These are phyloP conservation scores for Bucorvus abyssinicus DNA, from an alignment of 2,797 vertebrate species.

Conservation along the genomic window DNA sequence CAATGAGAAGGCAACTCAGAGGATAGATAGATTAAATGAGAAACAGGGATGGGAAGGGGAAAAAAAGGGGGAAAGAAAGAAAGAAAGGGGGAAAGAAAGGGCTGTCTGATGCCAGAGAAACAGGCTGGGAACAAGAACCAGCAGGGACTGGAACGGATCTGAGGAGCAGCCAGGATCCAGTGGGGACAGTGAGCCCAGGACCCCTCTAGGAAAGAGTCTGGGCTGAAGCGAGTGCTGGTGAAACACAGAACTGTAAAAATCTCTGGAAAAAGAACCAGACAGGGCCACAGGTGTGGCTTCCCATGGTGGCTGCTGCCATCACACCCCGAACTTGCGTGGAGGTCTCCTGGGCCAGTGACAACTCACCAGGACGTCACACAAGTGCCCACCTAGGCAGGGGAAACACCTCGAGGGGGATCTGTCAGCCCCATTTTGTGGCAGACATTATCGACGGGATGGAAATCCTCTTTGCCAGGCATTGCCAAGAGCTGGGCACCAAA, in stretches of 20 bases:
- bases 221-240: neutral
- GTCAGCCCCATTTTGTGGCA: accelerated
- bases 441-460: neutral
- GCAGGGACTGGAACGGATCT: neutral
- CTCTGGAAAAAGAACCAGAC: neutral
- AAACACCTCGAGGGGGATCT: neutral
- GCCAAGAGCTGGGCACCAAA: neutral
- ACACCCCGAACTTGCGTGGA: neutral
- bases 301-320: neutral
- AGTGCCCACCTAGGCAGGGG: neutral
- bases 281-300: neutral
- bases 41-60: no score
- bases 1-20: no score
- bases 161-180: neutral
- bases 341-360: neutral
- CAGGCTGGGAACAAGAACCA: no score
- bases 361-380: neutral
- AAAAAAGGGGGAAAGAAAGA: no score
- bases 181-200: neutral
- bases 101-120: no score
- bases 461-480: neutral
- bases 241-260: neutral
- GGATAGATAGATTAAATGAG: no score
- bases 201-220: neutral
- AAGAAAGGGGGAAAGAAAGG: no score